Evolutionary conservation across 2,113 vertebrate genomes (phyloP), one percentile per base, ranked within the genome.

Genomic region (Tyto alba): DNA sequence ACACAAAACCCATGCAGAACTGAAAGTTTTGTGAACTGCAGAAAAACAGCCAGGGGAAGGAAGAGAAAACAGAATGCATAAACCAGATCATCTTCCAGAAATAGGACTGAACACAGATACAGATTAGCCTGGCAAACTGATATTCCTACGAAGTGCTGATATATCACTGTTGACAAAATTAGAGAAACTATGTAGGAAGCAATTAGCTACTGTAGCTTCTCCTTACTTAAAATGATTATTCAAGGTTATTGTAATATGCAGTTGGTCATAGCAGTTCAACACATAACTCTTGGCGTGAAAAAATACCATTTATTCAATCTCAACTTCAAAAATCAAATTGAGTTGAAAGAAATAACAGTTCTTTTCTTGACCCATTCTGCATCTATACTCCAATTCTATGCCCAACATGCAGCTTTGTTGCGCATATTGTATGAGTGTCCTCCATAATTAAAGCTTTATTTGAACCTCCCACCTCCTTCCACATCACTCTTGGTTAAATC

Each of bases 361-460:
- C 50, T 62, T 89, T 67, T 55, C 80, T 73, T 95, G 88, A 87
- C 64, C 90, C 36, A 13, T 64, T 85, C 69, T 59, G 6, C 76
- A 62, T 86, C 90, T 66, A 45, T 62, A 36, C 66, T 81, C 60
- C 50, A 63, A 60, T 60, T 86, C 78, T 63, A 62, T 34, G 59
- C 47, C 56, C 52, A 93, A 62, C 72, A 57, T 1, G 0, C 48
- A 83, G 64, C 64, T 81, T 56, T 26, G 15, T 26, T 79, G 60
- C 4, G 13, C 53, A 29, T 53, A 48, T 47, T 71, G 22, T 64
- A 63, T 40, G 59, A 94, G 20, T 59, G 50, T 57, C 66, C 75
- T 91, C 90, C 81, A 80, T 87, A 95, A 93, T 93, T 90, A 93
- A 90, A 90, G 85, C 74, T 96, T 83, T 68, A 69, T 78, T 95